Evolutionary conservation across 2,113 vertebrate genomes (phyloP).

Genomic region (Carassius gibelio): DNA sequence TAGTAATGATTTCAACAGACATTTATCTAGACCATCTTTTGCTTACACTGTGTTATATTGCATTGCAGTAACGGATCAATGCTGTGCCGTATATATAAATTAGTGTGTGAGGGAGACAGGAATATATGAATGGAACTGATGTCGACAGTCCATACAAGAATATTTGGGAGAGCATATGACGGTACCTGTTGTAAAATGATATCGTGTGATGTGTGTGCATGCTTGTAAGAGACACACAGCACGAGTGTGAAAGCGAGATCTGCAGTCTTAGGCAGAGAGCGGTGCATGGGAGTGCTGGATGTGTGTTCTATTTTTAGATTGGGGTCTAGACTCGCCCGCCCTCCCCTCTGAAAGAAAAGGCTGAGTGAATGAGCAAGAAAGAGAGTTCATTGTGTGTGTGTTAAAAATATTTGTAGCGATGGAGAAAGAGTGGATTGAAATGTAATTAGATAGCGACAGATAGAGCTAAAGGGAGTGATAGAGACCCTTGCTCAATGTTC

Average conservation of each 20-base stretch:
- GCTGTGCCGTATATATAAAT: neutral
- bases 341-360: conserved; percentile 37
- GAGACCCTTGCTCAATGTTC: conserved; percentile 4
- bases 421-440: conserved; percentile 30
- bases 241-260: neutral
- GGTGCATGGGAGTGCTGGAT: conserved; percentile 16
- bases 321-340: conserved; percentile 49
- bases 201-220: neutral
- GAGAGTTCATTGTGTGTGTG: conserved; percentile 40
- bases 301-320: conserved; percentile 55
- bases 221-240: neutral
- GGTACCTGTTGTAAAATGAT: neutral
- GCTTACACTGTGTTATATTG: conserved; percentile 30
- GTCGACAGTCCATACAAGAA: neutral
- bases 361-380: conserved; percentile 43
- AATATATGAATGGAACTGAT: conserved; percentile 17
- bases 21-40: conserved; percentile 22
- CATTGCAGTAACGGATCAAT: conserved; percentile 16
- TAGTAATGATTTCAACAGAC: conserved; percentile 25
- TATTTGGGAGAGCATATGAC: neutral
- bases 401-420: conserved; percentile 28
- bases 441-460: conserved; percentile 22
- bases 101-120: neutral
- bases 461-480: conserved; percentile 10
- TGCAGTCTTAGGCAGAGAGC: conserved; percentile 38